These are phyloP conservation scores for Clanis bilineata DNA, from an alignment of 2,888 invertebrate species.

Conservation along the genomic window DNA sequence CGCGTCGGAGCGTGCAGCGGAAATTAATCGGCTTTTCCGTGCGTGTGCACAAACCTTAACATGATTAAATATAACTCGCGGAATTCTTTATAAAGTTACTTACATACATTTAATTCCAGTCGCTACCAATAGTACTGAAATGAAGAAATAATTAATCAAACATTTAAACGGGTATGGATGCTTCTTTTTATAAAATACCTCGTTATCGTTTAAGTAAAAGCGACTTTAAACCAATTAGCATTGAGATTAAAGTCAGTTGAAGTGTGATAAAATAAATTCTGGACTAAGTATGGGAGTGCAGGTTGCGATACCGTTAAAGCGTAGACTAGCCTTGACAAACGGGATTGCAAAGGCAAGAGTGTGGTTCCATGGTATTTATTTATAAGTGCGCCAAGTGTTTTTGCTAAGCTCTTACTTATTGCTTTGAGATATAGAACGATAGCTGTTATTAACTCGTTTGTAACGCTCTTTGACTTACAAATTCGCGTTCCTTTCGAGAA, in stretches of 20 bases:
- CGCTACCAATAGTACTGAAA: conserved; percentile 1
- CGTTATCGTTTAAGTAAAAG: not conserved
- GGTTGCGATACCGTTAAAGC: conserved; percentile 32
- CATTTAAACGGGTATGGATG: conserved; percentile 1
- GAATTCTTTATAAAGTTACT: not conserved
- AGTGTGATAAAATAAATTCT: conserved; percentile 16
- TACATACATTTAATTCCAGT: conserved; percentile 2
- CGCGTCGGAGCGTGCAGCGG: conserved; percentile 3
- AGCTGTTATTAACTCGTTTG: conserved; percentile 1
- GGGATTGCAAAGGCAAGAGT: conserved; percentile 23
- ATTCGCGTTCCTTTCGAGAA: not conserved
- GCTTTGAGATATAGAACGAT: conserved; percentile 4
- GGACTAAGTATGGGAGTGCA: conserved; percentile 23
- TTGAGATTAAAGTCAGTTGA: not conserved
- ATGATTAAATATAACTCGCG: not conserved
- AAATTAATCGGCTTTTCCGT: conserved; percentile 1
- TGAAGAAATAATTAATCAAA: conserved; percentile 13
- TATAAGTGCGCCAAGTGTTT: conserved; percentile 8
- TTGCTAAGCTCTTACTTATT: not conserved
- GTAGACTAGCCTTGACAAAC: conserved; percentile 31
- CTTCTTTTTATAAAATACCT: not conserved
- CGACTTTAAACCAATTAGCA: conserved; percentile 2
- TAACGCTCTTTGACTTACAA: conserved; percentile 1
- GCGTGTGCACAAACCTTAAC: not conserved
- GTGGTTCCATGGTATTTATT: conserved; percentile 13